Conservation (phyloP, 2,113 vertebrate genomes). For the Stegastes partitus region DNA sequence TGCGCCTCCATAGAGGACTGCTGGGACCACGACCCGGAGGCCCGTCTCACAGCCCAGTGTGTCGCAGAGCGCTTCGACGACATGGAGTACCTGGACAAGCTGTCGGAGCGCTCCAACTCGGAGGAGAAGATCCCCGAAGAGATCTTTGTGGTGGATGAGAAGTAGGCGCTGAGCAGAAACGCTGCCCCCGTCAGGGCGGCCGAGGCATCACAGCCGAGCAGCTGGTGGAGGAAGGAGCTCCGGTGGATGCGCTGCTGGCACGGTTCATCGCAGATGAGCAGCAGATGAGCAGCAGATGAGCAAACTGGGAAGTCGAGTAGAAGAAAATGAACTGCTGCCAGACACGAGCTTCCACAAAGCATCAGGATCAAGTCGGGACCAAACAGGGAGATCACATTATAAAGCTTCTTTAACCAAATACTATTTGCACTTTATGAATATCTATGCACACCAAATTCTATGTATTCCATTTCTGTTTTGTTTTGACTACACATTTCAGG, state of each 20-base stretch:
- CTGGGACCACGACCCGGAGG: conserved; percentile 98
- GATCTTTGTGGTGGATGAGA: conserved; percentile 87
- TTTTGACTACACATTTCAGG: conserved; percentile 53
- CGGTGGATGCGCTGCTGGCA: conserved; percentile 18
- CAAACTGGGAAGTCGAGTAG: conserved; percentile 26
- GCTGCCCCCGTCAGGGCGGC: conserved; percentile 46
- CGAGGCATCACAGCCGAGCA: conserved; percentile 39
- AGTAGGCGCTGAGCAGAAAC: conserved; percentile 76
- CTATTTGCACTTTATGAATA: conserved; percentile 94
- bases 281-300: background rate
- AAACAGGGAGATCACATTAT: conserved; percentile 76
- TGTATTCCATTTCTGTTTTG: conserved; percentile 53
- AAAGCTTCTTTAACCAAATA: conserved; percentile 88
- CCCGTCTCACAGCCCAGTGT: conserved; percentile 94
- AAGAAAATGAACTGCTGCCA: conserved; percentile 17
- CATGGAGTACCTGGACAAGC: conserved; percentile 90
- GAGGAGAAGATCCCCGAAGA: conserved; percentile 95
- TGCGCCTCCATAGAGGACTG: conserved; percentile 94
- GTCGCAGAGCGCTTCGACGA: conserved; percentile 93
- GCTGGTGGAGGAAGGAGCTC: conserved; percentile 16
- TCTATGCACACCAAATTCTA: conserved; percentile 84
- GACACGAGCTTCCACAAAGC: background rate
- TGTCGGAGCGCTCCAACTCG: conserved; percentile 89
- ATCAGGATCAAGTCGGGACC: conserved; percentile 41
- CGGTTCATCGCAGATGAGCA: background rate